Conservation (phyloP, 2,888 invertebrate genomes). For the Synanthedon vespiformis region DNA sequence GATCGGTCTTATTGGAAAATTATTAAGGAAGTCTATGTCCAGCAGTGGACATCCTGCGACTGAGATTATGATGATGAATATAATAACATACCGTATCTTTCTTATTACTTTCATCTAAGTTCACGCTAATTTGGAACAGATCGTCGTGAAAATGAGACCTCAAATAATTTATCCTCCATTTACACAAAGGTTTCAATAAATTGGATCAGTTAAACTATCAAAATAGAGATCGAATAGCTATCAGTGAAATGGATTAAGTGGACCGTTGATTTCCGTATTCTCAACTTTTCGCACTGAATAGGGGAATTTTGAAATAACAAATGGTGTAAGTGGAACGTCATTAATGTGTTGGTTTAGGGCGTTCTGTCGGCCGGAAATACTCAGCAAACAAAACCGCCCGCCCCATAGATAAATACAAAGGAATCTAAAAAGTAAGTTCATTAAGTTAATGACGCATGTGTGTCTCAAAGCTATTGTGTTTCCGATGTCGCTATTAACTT, state of each 20-base stretch:
- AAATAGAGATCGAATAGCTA: constrained; percentile 7
- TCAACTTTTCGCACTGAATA: constrained; percentile 19
- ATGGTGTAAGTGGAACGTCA: constrained; percentile 33
- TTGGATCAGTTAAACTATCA: no score
- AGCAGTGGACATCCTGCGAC: no score
- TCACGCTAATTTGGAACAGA: no score
- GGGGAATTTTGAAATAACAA: constrained; percentile 14
- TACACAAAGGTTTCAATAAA: no score
- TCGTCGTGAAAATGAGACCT: no score
- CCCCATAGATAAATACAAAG: not conserved
- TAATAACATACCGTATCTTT: no score
- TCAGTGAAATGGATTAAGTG: constrained; percentile 26
- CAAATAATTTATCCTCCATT: no score
- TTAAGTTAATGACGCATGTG: not conserved
- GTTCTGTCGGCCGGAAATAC: constrained; percentile 32
- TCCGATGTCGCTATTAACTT: not conserved
- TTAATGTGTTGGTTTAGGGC: constrained; percentile 45
- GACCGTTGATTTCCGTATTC: constrained; percentile 21
- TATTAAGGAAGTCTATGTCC: no score
- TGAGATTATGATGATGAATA: no score
- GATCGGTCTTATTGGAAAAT: no score
- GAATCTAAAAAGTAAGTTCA: not conserved
- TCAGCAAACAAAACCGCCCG: constrained; percentile 27
- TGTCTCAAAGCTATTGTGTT: not conserved
- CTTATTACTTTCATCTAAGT: no score